Base-by-base conservation (phyloP, 2,113 vertebrate genomes). In the Eptesicus fuscus region DNA sequence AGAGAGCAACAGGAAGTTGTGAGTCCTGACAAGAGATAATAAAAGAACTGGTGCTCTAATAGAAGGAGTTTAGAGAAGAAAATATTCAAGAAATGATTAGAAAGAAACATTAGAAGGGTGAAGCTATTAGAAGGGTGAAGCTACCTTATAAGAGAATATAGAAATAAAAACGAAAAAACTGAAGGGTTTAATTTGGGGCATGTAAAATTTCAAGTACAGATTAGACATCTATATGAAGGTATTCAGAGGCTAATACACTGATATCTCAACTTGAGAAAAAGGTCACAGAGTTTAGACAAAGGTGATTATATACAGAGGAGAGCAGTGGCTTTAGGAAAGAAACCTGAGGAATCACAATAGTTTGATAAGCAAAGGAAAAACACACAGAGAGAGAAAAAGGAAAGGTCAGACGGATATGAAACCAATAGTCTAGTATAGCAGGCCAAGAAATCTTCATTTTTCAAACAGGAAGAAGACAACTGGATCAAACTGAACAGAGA, bases 211-310 rank as follows among this genome's bases (percentile, higher is more conserved):
- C 70, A 71, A 51, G 7, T 47, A 83, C 5, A 80, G 67, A 80
- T 23, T 32, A 73, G 40, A 85, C 10, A 76, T 23, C 76, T 40
- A 56, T 3, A 53, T 16, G 22, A 63, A 79, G 20, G n/a, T 23
- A 86, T 14, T 73, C 77, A 76, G 32, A 94, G 53, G 59, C 28
- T 74, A 61, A 16, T 37, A 4, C 37, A 88, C 70, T 67, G 90
- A 67, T 42, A 30, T 67, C 71, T 95, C 84, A 51, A 23, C 20
- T 78, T 79, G 51, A 92, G 42, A 59, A 65, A 89, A 95, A 88
- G 18, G 9, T 71, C 84, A 59, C 18, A 56, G 80, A 42, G 35
- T 49, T 32, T 1, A 91, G 11, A 76, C 65, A 92, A 76, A 92
- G 65, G 30, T 74, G 17, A 83, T 69, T 53, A 28, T 25, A 59